phyloP scores from a whole-genome alignment of 30 jellyfish, hydroid and myxozoan genomes.

The Hydractinia echinata region DNA sequence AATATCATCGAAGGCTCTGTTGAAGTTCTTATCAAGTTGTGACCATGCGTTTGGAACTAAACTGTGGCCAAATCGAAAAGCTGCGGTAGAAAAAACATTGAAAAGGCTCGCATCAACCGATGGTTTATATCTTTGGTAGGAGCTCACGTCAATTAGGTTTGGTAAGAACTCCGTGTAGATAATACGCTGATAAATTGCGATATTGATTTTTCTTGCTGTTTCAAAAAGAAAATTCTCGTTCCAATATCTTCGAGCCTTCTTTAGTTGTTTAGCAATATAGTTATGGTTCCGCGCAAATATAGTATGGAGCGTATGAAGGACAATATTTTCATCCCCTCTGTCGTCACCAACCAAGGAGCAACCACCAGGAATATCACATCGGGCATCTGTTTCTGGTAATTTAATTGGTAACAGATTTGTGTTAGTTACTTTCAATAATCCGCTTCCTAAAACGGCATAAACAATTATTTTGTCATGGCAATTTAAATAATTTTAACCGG shows the following conservation, averaged over 20 bases:
- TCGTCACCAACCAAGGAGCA: slow-evolving; percentile 87
- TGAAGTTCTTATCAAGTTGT: slow-evolving; percentile 30
- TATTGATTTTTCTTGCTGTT: slow-evolving; percentile 74
- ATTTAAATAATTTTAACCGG: no score
- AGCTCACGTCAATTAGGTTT: slow-evolving; percentile 44
- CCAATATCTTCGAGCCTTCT: slow-evolving; percentile 64
- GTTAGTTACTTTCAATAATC: not conserved
- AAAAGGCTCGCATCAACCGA: slow-evolving; percentile 58
- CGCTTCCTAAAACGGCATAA: not conserved
- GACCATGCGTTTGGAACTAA: not conserved
- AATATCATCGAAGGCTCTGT: not conserved
- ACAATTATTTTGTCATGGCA: not conserved
- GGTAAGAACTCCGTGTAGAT: slow-evolving; percentile 69
- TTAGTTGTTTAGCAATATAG: slow-evolving; percentile 60
- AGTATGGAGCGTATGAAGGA: slow-evolving; percentile 63
- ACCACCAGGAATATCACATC: not conserved
- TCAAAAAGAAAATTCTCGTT: slow-evolving; percentile 55
- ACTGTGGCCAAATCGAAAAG: slow-evolving; percentile 47
- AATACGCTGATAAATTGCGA: slow-evolving; percentile 83
- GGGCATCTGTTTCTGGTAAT: not conserved
- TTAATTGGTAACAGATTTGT: not conserved
- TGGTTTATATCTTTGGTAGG: slow-evolving; percentile 56
- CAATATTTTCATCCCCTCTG: slow-evolving; percentile 80
- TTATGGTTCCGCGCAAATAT: slow-evolving; percentile 87
- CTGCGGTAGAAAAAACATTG: slow-evolving; percentile 37